Evolutionary conservation across 2,888 invertebrate species (phyloP), one percentile per base, ranked within the genome.

Genomic region (Andricus curvator): DNA sequence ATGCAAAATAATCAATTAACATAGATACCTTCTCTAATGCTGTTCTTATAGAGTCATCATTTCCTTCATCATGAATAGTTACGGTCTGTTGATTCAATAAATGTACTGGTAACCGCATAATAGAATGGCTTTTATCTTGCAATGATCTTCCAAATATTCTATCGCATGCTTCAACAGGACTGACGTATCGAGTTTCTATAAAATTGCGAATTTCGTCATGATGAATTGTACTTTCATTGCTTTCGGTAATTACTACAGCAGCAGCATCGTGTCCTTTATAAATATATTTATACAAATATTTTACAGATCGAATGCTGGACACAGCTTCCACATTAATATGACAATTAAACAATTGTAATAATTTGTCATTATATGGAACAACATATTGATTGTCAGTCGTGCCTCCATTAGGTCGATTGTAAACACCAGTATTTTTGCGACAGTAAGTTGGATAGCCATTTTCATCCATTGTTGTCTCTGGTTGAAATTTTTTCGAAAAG

Each of bases 301-400:
- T 88, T 76, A 89, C 89, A 85, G 81, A 85, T 80, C 67, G 83
- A 0, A 88, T 80, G 65, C 84, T 86, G 51, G 86, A 82, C 78
- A 88, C 88, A 70, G 85, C 78, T 84, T 89, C 87, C 44, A 89
- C 88, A 82, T 90, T 90, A 15, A 90, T 88, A 78, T 89, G 89
- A 80, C 84, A 84, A 83, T 89, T 86, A 78, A 87, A 88, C 65
- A 80, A 79, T 17, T 33, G 20, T 48, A 82, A 82, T 48, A 88
- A 80, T 64, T 62, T 67, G n/a, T 84, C 83, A 78, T 79, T 82
- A 70, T 85, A 89, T 22, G 90, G 90, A 13, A 92, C 91, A 51
- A 90, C 88, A 85, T 88, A 89, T 22, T 85, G 82, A 82, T 91
- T 92, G 81, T 91, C 89, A n/a, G 89, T 83, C 62, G 67, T 48